These are phyloP conservation scores for Neosilurus hyrtlii DNA, from an alignment of 2,797 vertebrate genomes.

Conservation along the genomic window DNA sequence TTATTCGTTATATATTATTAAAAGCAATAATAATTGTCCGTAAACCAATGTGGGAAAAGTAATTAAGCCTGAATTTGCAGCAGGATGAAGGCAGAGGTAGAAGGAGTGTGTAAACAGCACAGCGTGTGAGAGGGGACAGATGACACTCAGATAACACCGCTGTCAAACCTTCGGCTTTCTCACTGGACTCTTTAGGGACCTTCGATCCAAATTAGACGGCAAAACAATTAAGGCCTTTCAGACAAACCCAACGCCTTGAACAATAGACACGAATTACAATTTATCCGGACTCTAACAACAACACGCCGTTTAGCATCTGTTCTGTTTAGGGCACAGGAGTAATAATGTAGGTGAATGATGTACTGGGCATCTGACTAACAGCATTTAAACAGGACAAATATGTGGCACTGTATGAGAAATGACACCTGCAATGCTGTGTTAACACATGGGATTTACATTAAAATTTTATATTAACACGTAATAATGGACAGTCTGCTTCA, in stretches of 20 bases:
- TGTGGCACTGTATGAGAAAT: neutral
- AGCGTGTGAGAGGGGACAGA: constrained; percentile 62
- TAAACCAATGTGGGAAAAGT: neutral
- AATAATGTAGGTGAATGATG: neutral
- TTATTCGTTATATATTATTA: neutral
- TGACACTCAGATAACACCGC: constrained; percentile 66
- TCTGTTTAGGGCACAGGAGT: constrained; percentile 68
- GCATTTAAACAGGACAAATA: too few relatives aligned
- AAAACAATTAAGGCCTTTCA: constrained; percentile 74
- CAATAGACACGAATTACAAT: constrained; percentile 77
- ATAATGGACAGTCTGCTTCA: neutral
- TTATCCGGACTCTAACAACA: constrained; percentile 73
- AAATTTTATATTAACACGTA: neutral
- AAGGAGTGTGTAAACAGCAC: constrained; percentile 46
- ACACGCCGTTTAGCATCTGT: constrained; percentile 76
- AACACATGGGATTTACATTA: neutral
- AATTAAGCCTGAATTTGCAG: neutral
- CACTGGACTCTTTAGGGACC: constrained; percentile 75
- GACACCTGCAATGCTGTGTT: neutral
- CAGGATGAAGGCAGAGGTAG: neutral
- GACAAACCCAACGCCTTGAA: constrained; percentile 69
- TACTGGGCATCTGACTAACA: neutral
- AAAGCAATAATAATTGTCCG: neutral
- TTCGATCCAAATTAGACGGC: constrained; percentile 73
- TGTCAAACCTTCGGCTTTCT: constrained; percentile 72